phyloP scores from a whole-genome alignment of 2,113 vertebrate species.

The Ginglymostoma cirratum region DNA sequence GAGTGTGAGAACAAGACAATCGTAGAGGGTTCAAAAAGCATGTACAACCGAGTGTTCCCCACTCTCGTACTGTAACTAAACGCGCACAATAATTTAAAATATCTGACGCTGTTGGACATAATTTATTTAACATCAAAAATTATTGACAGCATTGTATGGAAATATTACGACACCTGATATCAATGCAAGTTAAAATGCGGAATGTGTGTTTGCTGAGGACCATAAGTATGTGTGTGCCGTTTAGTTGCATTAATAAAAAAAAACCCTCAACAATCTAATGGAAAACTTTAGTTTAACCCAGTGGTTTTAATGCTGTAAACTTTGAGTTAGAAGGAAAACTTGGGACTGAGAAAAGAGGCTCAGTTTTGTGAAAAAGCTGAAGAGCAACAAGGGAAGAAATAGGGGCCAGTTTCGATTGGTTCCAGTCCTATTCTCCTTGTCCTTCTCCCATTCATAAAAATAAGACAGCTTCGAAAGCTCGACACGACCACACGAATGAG shows the following conservation, averaged over 20 bases:
- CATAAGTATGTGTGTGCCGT: too few species aligned
- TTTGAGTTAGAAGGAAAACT: background rate
- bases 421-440: background rate
- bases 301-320: background rate
- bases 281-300: background rate
- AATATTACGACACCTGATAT: background rate
- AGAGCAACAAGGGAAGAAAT: background rate
- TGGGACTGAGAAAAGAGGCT: background rate
- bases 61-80: background rate
- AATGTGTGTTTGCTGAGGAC: too few species aligned
- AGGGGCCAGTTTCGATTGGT: background rate
- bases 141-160: background rate
- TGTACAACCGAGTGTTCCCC: background rate
- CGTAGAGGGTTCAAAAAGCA: background rate
- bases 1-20: background rate
- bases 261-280: background rate
- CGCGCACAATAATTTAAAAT: background rate
- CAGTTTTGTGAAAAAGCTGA: background rate
- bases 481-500: background rate
- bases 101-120: background rate
- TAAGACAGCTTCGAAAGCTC: background rate
- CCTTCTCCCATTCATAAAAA: slow-evolving; percentile 9
- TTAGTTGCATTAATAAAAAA: background rate
- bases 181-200: background rate
- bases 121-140: background rate